Evolutionary conservation across 1,140 invertebrate species (phyloP).

Genomic region (Polypedilum vanderplanki): DNA sequence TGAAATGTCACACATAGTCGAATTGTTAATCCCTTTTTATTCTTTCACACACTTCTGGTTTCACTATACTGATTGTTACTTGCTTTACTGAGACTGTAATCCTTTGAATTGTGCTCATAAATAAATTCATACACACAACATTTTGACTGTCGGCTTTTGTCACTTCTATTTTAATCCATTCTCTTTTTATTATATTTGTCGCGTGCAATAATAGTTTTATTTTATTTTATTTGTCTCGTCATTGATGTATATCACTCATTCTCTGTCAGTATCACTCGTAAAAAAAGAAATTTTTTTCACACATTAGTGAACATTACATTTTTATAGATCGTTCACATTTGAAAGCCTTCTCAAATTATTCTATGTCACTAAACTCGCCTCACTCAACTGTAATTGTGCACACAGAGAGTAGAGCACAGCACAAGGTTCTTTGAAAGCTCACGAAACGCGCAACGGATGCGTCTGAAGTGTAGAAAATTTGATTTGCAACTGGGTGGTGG

Average conservation of each 20-base stretch:
- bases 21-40: slow-evolving; percentile 7
- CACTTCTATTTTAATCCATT: slow-evolving; percentile 15
- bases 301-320: slow-evolving; percentile 14
- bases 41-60: slow-evolving; percentile 8
- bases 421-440: not conserved
- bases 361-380: not conserved
- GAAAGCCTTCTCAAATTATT: not conserved
- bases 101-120: slow-evolving; percentile 10
- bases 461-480: not conserved
- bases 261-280: not conserved
- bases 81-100: not conserved
- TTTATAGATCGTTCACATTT: not conserved
- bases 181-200: not conserved
- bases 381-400: not conserved
- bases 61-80: not conserved
- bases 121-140: slow-evolving; percentile 16
- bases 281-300: not conserved
- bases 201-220: slow-evolving; percentile 5
- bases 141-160: slow-evolving; percentile 24
- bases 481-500: slow-evolving; percentile 24
- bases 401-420: not conserved
- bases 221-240: not conserved
- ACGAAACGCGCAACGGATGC: not conserved
- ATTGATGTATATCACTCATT: not conserved
- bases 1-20: slow-evolving; percentile 12